Evolutionary conservation across 2,888 invertebrate species (phyloP), one percentile per base, ranked within the genome.

Genomic region (Trissoscelio sp.): DNA sequence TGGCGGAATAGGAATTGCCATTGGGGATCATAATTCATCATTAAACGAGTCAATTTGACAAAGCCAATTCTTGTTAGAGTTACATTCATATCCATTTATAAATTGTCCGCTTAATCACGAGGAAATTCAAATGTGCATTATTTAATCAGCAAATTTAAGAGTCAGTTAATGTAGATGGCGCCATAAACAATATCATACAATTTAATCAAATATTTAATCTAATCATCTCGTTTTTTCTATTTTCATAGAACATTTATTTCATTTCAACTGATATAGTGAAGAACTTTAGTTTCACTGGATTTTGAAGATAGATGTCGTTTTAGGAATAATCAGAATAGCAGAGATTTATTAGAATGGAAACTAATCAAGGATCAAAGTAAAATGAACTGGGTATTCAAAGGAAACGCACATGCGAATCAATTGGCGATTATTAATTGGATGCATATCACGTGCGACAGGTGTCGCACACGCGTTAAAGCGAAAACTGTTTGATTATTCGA

Each of bases 1-100:
- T 79, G 66, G 58, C 55, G 46, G 67, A 67, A 73, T 73, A 24
- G 37, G 60, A 53, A 67, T 73, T 73, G 73, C 55, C 42, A 73
- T 79, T 79, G 66, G 60, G 67, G 66, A 67, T 73, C 67, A 66
- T 79, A 72, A 66, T 58, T 46, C 66, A 60, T 67, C 57, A 73
- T 79, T 79, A 79, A 79, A 60, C 60, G 79, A 66, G 42, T 64
- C 62, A 60, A 64, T 60, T 67, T 16, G 55, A 67, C 79, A 53
- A 44, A 60, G 73, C 67, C 58, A 67, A 60, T 60, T 73, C 72
- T 42, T 9, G 20, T 18, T 28, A 20, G 7, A 46, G 46, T 39
- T 22, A 55, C 44, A 31, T 55, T 69, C 24, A 48, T 7, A 11
- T 74, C 57, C 22, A 66, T 48, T 66, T 67, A 58, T 39, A 42